These are phyloP conservation scores for Apamea crenata DNA, from an alignment of 2,888 invertebrate species.

Conservation along the genomic window DNA sequence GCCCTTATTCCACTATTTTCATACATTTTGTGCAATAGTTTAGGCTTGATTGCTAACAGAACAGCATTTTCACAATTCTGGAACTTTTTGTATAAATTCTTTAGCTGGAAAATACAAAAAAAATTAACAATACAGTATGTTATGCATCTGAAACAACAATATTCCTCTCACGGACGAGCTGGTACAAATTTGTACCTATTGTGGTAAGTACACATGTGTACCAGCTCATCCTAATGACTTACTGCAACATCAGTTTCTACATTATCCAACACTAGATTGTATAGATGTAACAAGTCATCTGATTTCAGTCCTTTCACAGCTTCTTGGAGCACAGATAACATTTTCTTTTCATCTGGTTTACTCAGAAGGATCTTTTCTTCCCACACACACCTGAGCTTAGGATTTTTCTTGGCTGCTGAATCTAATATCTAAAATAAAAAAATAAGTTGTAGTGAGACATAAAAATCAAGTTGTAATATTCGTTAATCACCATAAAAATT, in stretches of 20 bases:
- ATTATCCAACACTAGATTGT: constrained; percentile 82
- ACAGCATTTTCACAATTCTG: constrained; percentile 88
- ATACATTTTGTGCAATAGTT: constrained; percentile 91
- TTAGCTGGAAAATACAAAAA: constrained; percentile 78
- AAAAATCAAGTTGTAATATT: neutral
- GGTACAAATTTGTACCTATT: neutral
- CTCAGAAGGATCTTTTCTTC: constrained; percentile 79
- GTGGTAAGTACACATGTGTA: neutral
- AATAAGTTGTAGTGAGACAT: neutral
- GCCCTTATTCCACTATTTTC: constrained; percentile 87
- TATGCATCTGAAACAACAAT: neutral
- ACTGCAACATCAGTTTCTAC: constrained; percentile 79
- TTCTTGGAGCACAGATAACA: constrained; percentile 78
- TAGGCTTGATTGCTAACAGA: constrained; percentile 90
- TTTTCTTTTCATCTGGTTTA: constrained; percentile 81
- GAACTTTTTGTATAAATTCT: constrained; percentile 80
- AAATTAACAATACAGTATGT: neutral
- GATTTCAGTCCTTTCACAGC: constrained; percentile 79
- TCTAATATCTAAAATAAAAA: constrained; percentile 80
- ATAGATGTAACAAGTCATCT: constrained; percentile 79
- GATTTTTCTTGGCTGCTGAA: constrained; percentile 76
- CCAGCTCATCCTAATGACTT: constrained; percentile 67
- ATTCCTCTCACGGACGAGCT: neutral
- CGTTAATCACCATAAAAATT: neutral
- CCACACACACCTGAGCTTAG: constrained; percentile 79